Base-by-base conservation (phyloP, 2,888 invertebrate genomes). In the Macrosiphum euphorbiae region DNA sequence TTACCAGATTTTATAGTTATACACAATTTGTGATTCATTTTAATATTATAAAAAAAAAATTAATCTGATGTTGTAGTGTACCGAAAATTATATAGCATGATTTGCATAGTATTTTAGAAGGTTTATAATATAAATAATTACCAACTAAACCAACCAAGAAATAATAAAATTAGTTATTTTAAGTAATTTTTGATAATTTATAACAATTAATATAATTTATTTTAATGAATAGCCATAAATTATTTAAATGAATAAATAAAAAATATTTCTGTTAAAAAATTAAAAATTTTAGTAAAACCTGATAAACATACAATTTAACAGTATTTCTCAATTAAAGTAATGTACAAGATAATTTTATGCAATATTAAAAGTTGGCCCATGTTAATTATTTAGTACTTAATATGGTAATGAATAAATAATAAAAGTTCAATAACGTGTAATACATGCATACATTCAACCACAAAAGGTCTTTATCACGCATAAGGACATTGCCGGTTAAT, bases 401-500 rank as follows among this genome's bases (percentile, higher is more conserved):
- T 86, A 91, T 47, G 8, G 8, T 61, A 78, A 35, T 78, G 35
- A 35, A 0, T 67, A n/a, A 35, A 78, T 78, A 67, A 47, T 89
- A n/a, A 20, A 35, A 67, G 16, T 44, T 44, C 44, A 44, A 44
- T 50, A 92, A 61, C 61, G 61, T 11, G 16, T 78, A 52, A 55
- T 44, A 88, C 92, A 78, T 92, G 88, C 92, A 92, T 92, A 50
- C 58, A 61, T 92, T 92, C 67, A 67, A 87, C 88, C 88, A 88
- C 20, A 78, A 78, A 58, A 67, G 1, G 24, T 78, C 11, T 92
- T 92, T 78, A 92, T 78, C 92, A 78, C 78, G 44, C 11, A 52
- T 3, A 91, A 55, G 52, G 28, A 85, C 47, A 93, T 85, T 50
- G 89, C 93, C 85, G 55, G 86, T 94, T 94, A 94, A 86, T 90